Conservation (phyloP, 2,797 vertebrate species). For the Anguilla anguilla region DNA sequence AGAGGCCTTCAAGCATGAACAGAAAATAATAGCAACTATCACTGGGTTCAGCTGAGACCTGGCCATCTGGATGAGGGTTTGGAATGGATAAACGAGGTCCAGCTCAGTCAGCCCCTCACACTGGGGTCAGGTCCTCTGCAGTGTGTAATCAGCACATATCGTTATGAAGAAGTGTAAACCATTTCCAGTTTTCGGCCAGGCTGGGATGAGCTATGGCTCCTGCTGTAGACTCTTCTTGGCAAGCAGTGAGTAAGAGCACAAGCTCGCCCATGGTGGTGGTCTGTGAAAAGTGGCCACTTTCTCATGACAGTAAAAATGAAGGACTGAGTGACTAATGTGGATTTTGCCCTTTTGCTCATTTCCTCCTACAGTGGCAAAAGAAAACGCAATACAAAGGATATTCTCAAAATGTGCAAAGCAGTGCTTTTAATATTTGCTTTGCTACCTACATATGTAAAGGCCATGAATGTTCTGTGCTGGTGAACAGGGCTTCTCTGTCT, state of each 20-base stretch:
- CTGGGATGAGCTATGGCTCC: conserved; percentile 25
- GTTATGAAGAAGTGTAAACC: conserved; percentile 17
- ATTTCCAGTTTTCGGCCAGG: conserved; percentile 24
- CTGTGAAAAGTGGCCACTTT: not conserved
- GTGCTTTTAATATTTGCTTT: not conserved
- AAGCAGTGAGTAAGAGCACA: not conserved
- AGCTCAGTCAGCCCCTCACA: conserved; percentile 30
- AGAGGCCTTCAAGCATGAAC: conserved; percentile 46
- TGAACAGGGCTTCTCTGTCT: not conserved
- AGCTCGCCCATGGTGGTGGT: not conserved
- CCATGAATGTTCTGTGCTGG: not conserved
- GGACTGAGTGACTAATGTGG: not conserved
- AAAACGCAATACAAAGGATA: not conserved
- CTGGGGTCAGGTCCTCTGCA: conserved; percentile 25
- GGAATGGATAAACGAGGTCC: conserved; percentile 45
- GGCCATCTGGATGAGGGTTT: conserved; percentile 50
- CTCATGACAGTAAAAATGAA: not conserved
- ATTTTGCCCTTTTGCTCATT: not conserved
- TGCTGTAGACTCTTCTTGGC: not conserved
- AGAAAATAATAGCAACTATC: conserved; percentile 49
- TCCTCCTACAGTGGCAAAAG: not conserved
- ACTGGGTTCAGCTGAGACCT: conserved; percentile 43
- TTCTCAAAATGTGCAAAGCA: not conserved
- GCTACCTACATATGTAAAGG: not conserved
- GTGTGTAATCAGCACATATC: conserved; percentile 22